Base-by-base conservation (phyloP, 2,888 invertebrate species). In the Saturnia pavonia region DNA sequence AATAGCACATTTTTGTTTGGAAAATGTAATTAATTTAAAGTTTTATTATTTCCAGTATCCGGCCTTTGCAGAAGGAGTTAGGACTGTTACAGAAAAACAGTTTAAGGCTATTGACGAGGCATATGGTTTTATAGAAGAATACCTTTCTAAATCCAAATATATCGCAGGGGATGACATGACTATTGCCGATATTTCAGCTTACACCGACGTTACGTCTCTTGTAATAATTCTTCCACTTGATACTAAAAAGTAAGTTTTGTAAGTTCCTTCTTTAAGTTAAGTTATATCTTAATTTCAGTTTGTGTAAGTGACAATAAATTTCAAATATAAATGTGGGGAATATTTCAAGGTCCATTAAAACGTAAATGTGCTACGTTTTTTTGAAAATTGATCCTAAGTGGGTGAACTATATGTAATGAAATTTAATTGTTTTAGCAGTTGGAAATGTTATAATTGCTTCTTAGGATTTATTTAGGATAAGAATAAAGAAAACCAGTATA, bases 111-210 rank as follows among this genome's bases (percentile, higher is more conserved):
- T 95, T 19, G 82, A 84, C 16, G 93, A 95, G 75, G 90, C 87
- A 0, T 92, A 95, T 70, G 84, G 76, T 1, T 90, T 91, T 71
- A 69, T 95, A 43, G 95, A 95, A 75, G 80, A 78, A 3, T 94
- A 94, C 73, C 86, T 95, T 0, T 83, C 84, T 9, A 86, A 84
- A 7, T 86, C 89, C 0, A 86, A 92, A 51, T 95, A 91, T 84
- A 82, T 95, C 67, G 94, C 95, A 34, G 94, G 92, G 0, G 88
- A 94, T 67, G 78, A 86, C 25, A 78, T 94, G 68, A 95, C 95
- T 8, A 85, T 95, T 69, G 95, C 95, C 12, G 95, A 95, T 78
- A 82, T 95, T 65, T 87, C 90, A 19, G 83, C 92, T 43, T 86
- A 90, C 14, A 81, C 92, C 14, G 82, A 85, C 0, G 75, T 89